Percentiles rank a stretch among this genome's conserved stretches.
Evolutionary conservation across 2,888 invertebrate species (phyloP).

Genomic region (Dione juno): DNA sequence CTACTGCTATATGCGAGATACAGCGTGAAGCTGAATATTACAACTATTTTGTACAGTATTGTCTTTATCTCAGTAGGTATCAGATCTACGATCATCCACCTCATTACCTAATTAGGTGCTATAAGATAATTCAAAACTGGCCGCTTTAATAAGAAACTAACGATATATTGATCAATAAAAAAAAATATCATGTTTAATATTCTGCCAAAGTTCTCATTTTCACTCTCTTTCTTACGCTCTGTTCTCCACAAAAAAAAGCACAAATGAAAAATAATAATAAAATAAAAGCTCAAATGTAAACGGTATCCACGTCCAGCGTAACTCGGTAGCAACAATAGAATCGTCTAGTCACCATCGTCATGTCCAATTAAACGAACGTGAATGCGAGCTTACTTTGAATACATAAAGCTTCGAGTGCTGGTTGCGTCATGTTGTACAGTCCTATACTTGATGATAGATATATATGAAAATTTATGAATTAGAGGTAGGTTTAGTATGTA

Average conservation of each 20-base stretch:
- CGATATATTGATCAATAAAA: too few species aligned
- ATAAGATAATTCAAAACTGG: too few species aligned
- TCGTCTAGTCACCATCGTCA: slow-evolving; percentile 44
- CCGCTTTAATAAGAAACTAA: too few species aligned
- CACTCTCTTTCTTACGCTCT: not conserved
- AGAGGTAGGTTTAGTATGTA: too few species aligned
- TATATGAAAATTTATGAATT: too few species aligned
- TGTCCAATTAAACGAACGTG: slow-evolving; percentile 49
- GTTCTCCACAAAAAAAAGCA: not conserved
- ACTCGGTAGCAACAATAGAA: slow-evolving; percentile 46
- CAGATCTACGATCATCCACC: too few species aligned
- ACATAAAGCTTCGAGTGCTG: slow-evolving; percentile 31
- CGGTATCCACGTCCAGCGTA: slow-evolving; percentile 38
- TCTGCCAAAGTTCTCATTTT: not conserved
- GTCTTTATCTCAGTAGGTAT: too few species aligned
- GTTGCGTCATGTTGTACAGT: slow-evolving; percentile 20
- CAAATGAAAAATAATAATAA: not conserved
- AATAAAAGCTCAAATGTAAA: slow-evolving; percentile 3
- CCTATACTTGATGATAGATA: not conserved
- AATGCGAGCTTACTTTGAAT: slow-evolving; percentile 43
- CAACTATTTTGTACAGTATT: too few species aligned
- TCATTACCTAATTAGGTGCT: too few species aligned
- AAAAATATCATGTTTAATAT: too few species aligned
- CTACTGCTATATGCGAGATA: not conserved
- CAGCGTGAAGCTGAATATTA: not conserved